Conservation (phyloP, 2,113 vertebrate genomes). For the Gymnorhina tibicen region DNA sequence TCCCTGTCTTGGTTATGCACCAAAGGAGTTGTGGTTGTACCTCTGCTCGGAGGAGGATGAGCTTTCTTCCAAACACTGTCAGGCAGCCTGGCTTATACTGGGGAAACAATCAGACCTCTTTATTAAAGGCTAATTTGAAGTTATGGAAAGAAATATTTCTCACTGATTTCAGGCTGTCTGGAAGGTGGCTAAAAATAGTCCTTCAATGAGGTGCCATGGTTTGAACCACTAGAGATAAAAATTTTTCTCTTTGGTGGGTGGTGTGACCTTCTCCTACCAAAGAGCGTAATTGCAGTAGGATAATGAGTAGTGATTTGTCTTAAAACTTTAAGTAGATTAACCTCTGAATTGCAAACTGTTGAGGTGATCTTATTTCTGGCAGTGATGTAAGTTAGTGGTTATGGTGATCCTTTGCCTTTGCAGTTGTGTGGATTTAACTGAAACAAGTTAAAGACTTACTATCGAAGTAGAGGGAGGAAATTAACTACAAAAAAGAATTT, state of each 20-base stretch:
- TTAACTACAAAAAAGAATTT: background rate
- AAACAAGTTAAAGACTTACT: background rate
- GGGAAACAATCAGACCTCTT: background rate
- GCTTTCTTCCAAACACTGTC: background rate
- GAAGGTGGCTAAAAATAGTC: background rate
- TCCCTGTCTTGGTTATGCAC: background rate
- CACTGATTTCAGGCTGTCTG: background rate
- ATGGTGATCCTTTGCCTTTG: background rate
- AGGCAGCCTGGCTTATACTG: background rate
- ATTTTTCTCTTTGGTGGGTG: background rate
- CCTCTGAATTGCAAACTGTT: background rate
- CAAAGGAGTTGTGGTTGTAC: background rate
- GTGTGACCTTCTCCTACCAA: background rate
- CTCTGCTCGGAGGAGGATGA: background rate
- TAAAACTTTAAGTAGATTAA: constrained; percentile 16
- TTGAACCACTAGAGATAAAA: background rate
- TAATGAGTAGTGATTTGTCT: background rate
- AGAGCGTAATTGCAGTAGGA: background rate
- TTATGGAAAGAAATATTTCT: background rate
- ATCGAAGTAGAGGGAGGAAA: background rate
- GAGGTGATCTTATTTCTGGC: constrained; percentile 12
- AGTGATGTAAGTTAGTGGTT: background rate
- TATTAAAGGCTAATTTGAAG: background rate
- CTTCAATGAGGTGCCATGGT: background rate
- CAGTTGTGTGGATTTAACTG: background rate